Conservation (phyloP, 2,113 vertebrate genomes). For the Siphamia tubifer region DNA sequence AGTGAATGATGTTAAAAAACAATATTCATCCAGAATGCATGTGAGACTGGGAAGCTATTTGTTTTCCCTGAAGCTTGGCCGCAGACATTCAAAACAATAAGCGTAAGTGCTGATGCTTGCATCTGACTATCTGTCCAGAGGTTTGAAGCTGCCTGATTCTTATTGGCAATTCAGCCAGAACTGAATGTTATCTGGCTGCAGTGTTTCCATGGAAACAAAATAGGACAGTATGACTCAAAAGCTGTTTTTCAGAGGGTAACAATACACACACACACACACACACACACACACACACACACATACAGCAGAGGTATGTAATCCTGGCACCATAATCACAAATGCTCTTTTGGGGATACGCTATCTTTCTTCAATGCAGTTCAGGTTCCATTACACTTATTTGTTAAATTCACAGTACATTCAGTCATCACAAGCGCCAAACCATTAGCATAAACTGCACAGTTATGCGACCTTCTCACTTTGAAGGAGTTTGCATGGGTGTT, state of each 20-base stretch:
- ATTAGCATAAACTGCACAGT: no score
- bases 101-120: neutral
- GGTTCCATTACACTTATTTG: neutral
- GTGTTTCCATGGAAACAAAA: conserved; percentile 49
- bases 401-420: neutral
- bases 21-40: neutral
- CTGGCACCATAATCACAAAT: neutral
- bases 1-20: no score
- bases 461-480: no score
- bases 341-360: neutral
- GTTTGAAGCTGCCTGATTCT: neutral
- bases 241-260: neutral
- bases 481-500: no score
- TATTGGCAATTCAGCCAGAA: conserved; percentile 6
- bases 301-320: neutral
- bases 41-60: neutral
- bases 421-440: neutral
- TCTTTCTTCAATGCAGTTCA: neutral
- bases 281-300: neutral
- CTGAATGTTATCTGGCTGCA: neutral
- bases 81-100: neutral
- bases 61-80: neutral
- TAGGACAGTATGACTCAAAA: neutral
- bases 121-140: neutral
- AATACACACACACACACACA: neutral